phyloP scores from a whole-genome alignment of 1,140 invertebrate species.

The Xylocopa sonorina region DNA sequence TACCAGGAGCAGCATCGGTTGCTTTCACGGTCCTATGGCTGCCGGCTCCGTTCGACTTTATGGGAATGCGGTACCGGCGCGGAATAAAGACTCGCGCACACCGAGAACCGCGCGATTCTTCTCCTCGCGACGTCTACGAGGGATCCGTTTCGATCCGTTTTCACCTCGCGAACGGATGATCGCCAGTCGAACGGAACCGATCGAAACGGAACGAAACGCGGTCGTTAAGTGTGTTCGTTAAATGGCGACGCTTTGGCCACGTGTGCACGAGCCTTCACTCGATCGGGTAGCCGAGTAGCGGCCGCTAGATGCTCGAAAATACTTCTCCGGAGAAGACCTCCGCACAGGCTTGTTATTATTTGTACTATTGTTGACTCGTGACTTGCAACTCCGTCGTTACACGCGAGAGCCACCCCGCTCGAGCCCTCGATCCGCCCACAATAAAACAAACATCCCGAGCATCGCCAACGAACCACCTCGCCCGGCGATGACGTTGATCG shows the following conservation, averaged over 20 bases:
- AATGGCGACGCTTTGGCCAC: no score
- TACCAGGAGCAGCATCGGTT: slow-evolving; percentile 62
- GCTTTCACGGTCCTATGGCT: slow-evolving; percentile 73
- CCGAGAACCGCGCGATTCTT: background rate
- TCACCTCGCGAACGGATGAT: no score
- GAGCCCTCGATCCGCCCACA: slow-evolving; percentile 72
- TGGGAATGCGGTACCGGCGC: slow-evolving; percentile 75
- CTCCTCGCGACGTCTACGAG: no score
- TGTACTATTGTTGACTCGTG: slow-evolving; percentile 82
- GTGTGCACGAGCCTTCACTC: slow-evolving; percentile 62
- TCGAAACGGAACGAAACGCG: no score
- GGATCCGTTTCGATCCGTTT: no score
- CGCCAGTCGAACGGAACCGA: no score
- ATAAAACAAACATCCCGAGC: slow-evolving; percentile 75
- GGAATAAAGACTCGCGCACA: slow-evolving; percentile 73
- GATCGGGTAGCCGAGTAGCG: slow-evolving; percentile 69
- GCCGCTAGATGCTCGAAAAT: slow-evolving; percentile 72
- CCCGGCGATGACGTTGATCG: slow-evolving; percentile 47
- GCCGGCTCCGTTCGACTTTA: slow-evolving; percentile 70
- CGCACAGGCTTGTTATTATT: slow-evolving; percentile 79
- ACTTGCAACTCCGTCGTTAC: slow-evolving; percentile 76
- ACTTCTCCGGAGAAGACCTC: slow-evolving; percentile 66
- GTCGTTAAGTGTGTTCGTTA: no score
- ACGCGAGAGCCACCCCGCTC: slow-evolving; percentile 63
- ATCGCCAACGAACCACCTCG: slow-evolving; percentile 50